Evolutionary conservation across 1,140 invertebrate genomes (phyloP), one percentile per base, ranked within the genome.

Genomic region (Belonocnema kinseyi): DNA sequence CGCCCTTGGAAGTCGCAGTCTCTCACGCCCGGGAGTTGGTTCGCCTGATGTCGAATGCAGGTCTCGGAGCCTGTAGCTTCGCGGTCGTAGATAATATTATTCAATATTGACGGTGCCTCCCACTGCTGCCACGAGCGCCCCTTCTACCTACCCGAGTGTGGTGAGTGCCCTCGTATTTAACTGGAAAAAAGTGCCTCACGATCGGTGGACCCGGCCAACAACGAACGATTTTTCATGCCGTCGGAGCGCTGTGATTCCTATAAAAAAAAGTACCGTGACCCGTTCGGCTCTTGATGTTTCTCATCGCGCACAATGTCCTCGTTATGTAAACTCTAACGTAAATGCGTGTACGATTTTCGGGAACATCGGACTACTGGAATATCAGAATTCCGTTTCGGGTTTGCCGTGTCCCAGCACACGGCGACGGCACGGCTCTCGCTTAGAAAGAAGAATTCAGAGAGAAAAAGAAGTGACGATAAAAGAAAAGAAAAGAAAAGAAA

Each of bases 61-160:
- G 97, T 74, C 94, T 99, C 75, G 98, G 98, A 82, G 96, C 97
- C 74, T 98, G 97, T 94, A 98, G 98, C 88, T 99, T 99, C 93
- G 96, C 97, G 82, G 95, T 95, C 86, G 93, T 96, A 83, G 93
- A 95, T 84, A 94, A 95, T 90, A 93, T 95, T 82, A 92, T 94
- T 88, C 92, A 93, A 92, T 92, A 93, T 93, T 93, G 92, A 93
- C 92, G 86, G 85, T 91, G 86, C 87, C 87, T 90, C 77, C 83
- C 86, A 83, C 89, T 90, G 88, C 90, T 90, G 74, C 89, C 89
- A 90, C 89, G 88, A 85, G 85, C 88, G 83, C 86, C 86, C 85
- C 88, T 90, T 88, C 83, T 89, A 83, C 86, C 88, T 87, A 87
- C 89, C 85, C 88, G 87, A 85, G 88, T 89, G 83, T 90, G 89